Base-by-base conservation (phyloP, 2,113 vertebrate genomes). In the Xenopus laevis region DNA sequence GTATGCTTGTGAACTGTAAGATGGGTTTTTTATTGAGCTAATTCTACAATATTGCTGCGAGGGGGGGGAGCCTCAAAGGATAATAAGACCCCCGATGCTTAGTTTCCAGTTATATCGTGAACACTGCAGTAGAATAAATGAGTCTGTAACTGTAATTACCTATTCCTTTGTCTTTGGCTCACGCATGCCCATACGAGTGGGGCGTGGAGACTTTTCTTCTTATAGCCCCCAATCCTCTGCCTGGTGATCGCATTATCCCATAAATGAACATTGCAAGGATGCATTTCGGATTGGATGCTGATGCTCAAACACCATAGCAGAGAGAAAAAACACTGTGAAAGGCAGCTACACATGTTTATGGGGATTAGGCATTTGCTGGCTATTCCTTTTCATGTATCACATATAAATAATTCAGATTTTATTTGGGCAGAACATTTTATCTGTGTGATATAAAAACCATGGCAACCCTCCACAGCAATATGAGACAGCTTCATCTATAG, bases 151-250 rank as follows among this genome's bases (percentile, higher is more conserved):
- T 78, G 84, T 83, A 84, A 84, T 89, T 84, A 85, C 82, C 87
- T 83, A 87, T 85, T 89, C 90, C 89, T 90, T 91, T 91, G 90
- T 90, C 88, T 90, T 78, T 57, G 83, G 55, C 77, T 83, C 68
- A 81, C 89, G 89, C 90, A 90, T 91, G 90, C 90, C 87, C 85
- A 30, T 8, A 40, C 68, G 75, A 75, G 78, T 73, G 72, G 83
- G 81, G 82, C 79, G 87, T 84, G 87, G 87, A 84, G 77, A 71
- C 50, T 17, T 53, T 27, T 23, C 50, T 16, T 44, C 47, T 45
- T 59, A 61, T 27, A 61, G 45, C 65, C 52, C 44, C 65, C 53
- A 68, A 46, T 50, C 47, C 74, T 76, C 65, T 76, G 47, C 59
- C 60, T 77, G 74, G 59, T 64, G 53, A 67, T 69, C 74, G 27